A percentile compares a stretch with the other conserved stretches of the same genome.
Evolutionary conservation across 2,113 vertebrate species (phyloP).

Genomic region (Ranitomeya imitator): DNA sequence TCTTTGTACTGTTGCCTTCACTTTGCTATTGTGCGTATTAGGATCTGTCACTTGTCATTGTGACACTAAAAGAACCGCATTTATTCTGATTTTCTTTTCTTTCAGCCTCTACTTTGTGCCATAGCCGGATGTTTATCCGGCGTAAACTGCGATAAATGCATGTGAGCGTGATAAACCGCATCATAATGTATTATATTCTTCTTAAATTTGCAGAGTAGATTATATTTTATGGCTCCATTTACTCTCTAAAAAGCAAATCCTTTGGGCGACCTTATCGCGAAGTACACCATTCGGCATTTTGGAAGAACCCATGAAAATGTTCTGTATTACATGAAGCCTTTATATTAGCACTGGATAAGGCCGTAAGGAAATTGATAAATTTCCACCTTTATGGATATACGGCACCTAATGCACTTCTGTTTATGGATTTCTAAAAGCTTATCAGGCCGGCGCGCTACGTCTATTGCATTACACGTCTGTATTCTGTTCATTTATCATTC

Average conservation of each 20-base stretch:
- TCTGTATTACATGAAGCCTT: neutral
- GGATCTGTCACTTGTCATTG: neutral
- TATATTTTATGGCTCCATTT: slow-evolving; percentile 25
- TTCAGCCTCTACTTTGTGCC: neutral
- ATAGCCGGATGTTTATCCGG: neutral
- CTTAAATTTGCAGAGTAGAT: neutral
- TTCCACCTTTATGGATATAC: slow-evolving; percentile 38
- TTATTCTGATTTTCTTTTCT: neutral
- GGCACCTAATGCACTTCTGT: slow-evolving; percentile 16
- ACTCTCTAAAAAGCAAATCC: slow-evolving; percentile 19
- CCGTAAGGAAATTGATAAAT: slow-evolving; percentile 31
- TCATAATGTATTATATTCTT: slow-evolving; percentile 24
- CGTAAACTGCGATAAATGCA: neutral
- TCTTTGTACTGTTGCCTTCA: neutral
- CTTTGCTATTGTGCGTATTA: neutral
- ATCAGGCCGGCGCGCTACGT: slow-evolving; percentile 16
- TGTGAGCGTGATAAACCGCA: slow-evolving; percentile 4
- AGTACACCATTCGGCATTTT: neutral
- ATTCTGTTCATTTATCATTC: slow-evolving; percentile 44
- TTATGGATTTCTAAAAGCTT: slow-evolving; percentile 32
- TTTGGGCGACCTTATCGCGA: slow-evolving; percentile 5
- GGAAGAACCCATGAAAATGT: slow-evolving; percentile 4
- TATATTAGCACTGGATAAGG: neutral
- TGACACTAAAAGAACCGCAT: neutral
- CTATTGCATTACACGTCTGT: slow-evolving; percentile 46